Base-by-base conservation (phyloP, 2,797 vertebrate species). In the Halcyon badia region DNA sequence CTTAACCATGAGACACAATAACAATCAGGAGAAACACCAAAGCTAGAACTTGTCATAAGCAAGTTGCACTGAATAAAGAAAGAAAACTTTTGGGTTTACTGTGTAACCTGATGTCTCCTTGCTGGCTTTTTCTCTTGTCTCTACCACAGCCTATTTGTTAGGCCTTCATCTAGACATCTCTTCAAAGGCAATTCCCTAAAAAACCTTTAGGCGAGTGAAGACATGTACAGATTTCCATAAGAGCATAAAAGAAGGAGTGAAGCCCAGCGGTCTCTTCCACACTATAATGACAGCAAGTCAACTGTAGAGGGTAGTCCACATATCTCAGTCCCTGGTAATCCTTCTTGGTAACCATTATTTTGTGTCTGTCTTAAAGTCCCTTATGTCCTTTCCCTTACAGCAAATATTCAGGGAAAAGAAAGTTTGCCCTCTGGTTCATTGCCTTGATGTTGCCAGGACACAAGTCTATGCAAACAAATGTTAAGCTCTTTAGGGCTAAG, bases 401-500 rank as follows among this genome's bases (percentile, higher is more conserved):
- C 87, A 93, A 42, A 75, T 7, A 18, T 54, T 82, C 31, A 46
- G 62, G 37, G 30, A n/a, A 69, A 89, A 66, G 39, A 33, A 84
- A 66, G 65, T 73, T 70, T 93, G 81, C 60, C 75, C 54, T 95
- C 80, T 82, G 60, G 17, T 90, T 92, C 88, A 70, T 41, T 71
- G 41, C 90, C 73, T 87, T 64, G 72, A 31, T 71, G 89, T 95
- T 96, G 84, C 92, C 82, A 75, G 94, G 87, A 89, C 92, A 83
- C 95, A 51, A 52, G 87, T 33, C 81, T 51, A 19, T 89, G 82
- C 82, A 94, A 95, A 96, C 57, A 89, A 64, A 76, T 12, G 58
- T 89, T 94, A 95, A 94, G 84, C 90, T 95, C 79, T 87, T 94
- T 94, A 92, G 87, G 72, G 52, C 71, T 94, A 91, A 94, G 90